Percentiles rank a stretch among this genome's conserved stretches.
Conservation (phyloP, 2,113 vertebrate genomes). For the Corapipo altera region DNA sequence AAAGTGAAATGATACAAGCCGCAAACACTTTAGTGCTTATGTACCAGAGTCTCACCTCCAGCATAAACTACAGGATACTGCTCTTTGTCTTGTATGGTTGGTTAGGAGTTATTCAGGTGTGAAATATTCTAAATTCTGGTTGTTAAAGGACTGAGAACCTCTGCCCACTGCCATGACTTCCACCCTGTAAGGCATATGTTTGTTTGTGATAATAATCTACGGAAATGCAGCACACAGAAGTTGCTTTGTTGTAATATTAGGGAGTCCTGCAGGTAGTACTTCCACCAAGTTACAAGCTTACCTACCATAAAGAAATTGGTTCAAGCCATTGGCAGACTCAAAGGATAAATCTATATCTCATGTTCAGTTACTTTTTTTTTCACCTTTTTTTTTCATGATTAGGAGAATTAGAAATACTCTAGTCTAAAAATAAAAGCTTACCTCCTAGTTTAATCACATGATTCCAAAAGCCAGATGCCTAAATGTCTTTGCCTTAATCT, state of each 20-base stretch:
- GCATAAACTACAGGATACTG: slow-evolving; percentile 21
- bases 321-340: background rate
- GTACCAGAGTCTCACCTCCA: slow-evolving; percentile 8
- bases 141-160: slow-evolving; percentile 61
- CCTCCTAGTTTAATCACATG: background rate
- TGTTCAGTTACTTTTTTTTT: background rate
- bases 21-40: background rate
- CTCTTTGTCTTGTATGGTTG: slow-evolving; percentile 52
- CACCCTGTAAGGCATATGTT: background rate
- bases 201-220: background rate
- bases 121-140: slow-evolving; percentile 74
- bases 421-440: background rate
- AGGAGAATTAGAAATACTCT: background rate
- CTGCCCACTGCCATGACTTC: background rate
- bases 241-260: background rate
- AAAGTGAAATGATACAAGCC: background rate
- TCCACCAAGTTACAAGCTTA: background rate
- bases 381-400: background rate
- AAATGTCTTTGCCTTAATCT: background rate
- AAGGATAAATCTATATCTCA: background rate
- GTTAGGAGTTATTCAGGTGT: slow-evolving; percentile 63
- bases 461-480: background rate
- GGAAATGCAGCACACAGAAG: background rate
- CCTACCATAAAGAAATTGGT: background rate
- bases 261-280: background rate